Base-by-base conservation (phyloP, 2,113 vertebrate species). In the Cettia cetti region DNA sequence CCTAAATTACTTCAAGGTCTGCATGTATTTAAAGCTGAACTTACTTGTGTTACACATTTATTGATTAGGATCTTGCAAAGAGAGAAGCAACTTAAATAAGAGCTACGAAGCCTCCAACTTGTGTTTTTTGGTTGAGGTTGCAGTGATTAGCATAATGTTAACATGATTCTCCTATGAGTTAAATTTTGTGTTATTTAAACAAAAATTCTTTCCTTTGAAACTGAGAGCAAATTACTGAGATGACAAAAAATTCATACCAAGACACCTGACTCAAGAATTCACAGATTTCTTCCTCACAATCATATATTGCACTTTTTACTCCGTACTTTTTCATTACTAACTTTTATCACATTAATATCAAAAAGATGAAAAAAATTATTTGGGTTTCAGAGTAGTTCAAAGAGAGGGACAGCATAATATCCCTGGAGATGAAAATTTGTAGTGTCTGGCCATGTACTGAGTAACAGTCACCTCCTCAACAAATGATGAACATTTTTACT, bases 11-110 rank as follows among this genome's bases (percentile, higher is more conserved):
- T 8, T 18, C 35, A 74, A 75, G 22, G 52, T 23, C 69, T 82
- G n/a, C 0, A 6, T 1, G 5, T 27, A 56, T 68, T 77, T 69
- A 33, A 52, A 83, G 21, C 40, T 1, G 0, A 83, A 66, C 28
- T 42, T 63, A 52, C 6, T 37, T 7, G 45, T 59, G 21, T 66
- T 82, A 60, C 45, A 50, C 9, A n/a, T 35, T n/a, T 61, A 50
- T 33, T 1, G 1, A 39, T 49, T 22, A 49, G 10, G 37, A 65
- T 21, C 68, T 77, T 31, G 45, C 33, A 63, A 85, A 78, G 23
- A 35, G 40, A 74, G 54, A 86, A 89, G 11, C 21, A 80, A 81
- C 15, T 47, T 70, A 47, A 74, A 1, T 12, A 33, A 59, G 26
- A 47, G 16, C 14, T 35, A 78, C 61, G 56, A 82, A n/a, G 57